Percentiles rank a stretch among this genome's conserved stretches.
Evolutionary conservation across 2,797 vertebrate species (phyloP).

Genomic region (Spondyliosoma cantharus): DNA sequence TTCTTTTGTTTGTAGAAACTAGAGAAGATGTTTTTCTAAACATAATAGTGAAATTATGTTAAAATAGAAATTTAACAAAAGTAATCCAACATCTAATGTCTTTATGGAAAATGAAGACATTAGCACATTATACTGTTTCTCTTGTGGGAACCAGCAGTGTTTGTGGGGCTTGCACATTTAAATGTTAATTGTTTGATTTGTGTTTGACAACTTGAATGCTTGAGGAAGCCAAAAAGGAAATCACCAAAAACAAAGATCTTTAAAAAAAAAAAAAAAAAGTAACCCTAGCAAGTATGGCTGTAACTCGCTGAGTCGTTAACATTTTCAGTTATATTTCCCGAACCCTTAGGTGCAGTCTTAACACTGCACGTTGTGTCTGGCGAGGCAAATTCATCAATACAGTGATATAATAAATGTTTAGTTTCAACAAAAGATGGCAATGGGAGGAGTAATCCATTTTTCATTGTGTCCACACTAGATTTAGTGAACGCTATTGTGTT

Average conservation of each 20-base stretch:
- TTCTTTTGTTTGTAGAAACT: too few species aligned
- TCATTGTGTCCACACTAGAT: neutral
- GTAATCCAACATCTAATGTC: neutral
- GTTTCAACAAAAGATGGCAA: neutral
- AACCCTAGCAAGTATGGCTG: neutral
- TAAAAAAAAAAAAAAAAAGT: too few species aligned
- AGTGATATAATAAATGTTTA: neutral
- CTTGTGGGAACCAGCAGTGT: neutral
- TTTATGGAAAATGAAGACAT: neutral
- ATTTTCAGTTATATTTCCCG: too few species aligned
- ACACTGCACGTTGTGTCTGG: neutral
- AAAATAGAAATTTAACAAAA: neutral
- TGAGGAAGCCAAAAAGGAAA: neutral
- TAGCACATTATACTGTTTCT: neutral
- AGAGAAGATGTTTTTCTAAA: neutral
- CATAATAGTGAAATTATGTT: neutral
- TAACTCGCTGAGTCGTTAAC: neutral
- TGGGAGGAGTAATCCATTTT: too few species aligned
- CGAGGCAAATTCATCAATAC: neutral
- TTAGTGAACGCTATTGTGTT: neutral
- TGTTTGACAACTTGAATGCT: neutral
- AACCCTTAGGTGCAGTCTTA: neutral
- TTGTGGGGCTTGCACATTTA: neutral
- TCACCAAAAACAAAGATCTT: neutral
- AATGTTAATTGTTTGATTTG: neutral